Evolutionary conservation across 2,113 vertebrate genomes (phyloP), one percentile per base, ranked within the genome.

Genomic region (Ciconia maguari): DNA sequence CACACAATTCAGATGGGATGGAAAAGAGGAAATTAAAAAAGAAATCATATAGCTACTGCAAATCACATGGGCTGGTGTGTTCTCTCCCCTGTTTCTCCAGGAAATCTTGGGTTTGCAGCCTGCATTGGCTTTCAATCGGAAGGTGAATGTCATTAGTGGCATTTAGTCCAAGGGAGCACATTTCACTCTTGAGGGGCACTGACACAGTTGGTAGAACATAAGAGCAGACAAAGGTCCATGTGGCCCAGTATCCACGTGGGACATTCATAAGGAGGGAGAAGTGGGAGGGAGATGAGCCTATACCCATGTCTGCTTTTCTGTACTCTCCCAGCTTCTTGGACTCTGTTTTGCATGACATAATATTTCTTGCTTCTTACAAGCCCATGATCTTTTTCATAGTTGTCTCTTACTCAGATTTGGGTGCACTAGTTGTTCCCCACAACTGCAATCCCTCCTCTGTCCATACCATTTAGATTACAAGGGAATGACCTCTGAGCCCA

Each of bases 11-110:
- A 79, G 69, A 66, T 71, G 87, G 69, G 81, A 91, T n/a, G 34
- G 41, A 89, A 75, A 69, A 82, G 58, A 79, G 77, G 91, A 96
- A 96, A 94, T 94, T 82, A 85, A 93, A 87, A 95, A 76, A 79
- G 57, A 72, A 93, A 72, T 64, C n/a, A 72, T 22, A 29, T 5
- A 68, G 27, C 54, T 83, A 58, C 83, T 68, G 64, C 58, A 90
- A 77, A 83, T 76, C 57, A 54, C 61, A 79, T 4, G 13, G 52
- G 17, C 72, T 68, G 48, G 6, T 11, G 8, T 41, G n/a, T 46
- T 83, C 13, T 82, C 30, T 77, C 34, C 26, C 38, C 29, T 16
- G 3, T 71, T 79, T 69, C 65, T 85, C 24, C 29, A 66, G 44
- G 24, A 89, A 76, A 57, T 36, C n/a, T 25, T 41, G 55, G 6